Percentiles rank a stretch among this genome's conserved stretches.
These are phyloP conservation scores for Geopemphigus sp. DNA, from an alignment of 1,140 invertebrate genomes.

Conservation along the genomic window DNA sequence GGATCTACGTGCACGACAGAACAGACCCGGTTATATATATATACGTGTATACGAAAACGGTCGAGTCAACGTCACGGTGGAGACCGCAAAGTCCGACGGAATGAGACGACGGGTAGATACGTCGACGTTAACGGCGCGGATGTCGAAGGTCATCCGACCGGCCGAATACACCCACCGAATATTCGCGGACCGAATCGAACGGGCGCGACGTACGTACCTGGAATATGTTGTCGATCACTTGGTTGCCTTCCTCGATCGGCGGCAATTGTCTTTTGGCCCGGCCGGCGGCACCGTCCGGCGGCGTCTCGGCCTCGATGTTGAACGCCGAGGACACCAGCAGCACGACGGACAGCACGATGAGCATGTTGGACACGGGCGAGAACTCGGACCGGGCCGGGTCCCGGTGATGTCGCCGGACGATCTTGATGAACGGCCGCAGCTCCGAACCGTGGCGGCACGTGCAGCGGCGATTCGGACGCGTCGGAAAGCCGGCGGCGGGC, in stretches of 20 bases:
- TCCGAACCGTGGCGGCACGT: neutral
- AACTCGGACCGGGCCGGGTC: no score
- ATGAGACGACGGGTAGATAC: no score
- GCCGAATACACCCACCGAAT: no score
- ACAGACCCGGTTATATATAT: no score
- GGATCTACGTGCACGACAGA: conserved; percentile 50
- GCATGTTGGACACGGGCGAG: neutral
- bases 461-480: neutral
- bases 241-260: conserved; percentile 3
- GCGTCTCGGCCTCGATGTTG: neutral
- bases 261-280: conserved; percentile 15
- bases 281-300: neutral
- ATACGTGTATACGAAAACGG: no score
- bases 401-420: neutral
- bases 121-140: neutral
- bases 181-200: no score
- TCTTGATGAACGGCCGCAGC: neutral
- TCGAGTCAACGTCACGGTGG: no score
- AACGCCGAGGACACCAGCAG: neutral
- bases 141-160: no score
- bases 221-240: conserved; percentile 32
- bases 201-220: no score
- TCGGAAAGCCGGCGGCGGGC: neutral
- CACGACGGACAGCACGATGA: neutral
- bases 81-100: no score